Evolutionary conservation across 2,888 invertebrate genomes (phyloP).

Genomic region (Ormia ochracea): DNA sequence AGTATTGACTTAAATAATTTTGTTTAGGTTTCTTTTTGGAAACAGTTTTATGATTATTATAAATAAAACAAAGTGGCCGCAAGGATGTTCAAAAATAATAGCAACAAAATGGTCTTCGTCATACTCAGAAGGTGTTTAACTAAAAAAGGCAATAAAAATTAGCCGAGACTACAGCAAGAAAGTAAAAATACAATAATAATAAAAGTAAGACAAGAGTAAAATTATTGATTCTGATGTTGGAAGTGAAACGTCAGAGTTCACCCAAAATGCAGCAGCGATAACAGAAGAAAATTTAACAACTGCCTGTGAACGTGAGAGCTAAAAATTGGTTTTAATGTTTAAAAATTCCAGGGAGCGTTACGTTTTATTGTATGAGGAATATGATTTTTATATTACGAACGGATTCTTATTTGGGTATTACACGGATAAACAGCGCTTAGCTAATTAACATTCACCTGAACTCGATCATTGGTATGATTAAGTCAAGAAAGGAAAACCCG

Average conservation of each 20-base stretch:
- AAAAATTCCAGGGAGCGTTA: conserved; percentile 1
- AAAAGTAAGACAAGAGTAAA: neutral
- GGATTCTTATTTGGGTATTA: conserved; percentile 17
- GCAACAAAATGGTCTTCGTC: conserved; percentile 45
- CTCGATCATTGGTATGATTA: too few species aligned
- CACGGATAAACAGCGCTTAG: conserved; percentile 39
- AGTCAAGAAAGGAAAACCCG: neutral
- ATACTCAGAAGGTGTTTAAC: conserved; percentile 64
- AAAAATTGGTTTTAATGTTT: conserved; percentile 48
- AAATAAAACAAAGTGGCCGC: conserved; percentile 49
- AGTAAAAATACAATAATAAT: neutral
- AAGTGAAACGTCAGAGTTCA: conserved; percentile 67
- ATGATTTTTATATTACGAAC: neutral
- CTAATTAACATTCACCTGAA: conserved; percentile 58
- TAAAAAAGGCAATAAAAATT: conserved; percentile 24
- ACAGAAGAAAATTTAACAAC: conserved; percentile 65
- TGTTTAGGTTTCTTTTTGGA: neutral
- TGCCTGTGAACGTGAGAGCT: conserved; percentile 71
- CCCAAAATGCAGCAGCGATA: conserved; percentile 57
- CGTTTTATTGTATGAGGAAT: neutral
- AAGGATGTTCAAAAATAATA: conserved; percentile 47
- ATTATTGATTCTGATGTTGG: conserved; percentile 60
- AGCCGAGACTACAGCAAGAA: neutral
- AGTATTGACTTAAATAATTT: neutral
- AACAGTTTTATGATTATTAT: conserved; percentile 48